Evolutionary conservation across 2,797 vertebrate genomes (phyloP).

Genomic region (Chloroceryle inda): DNA sequence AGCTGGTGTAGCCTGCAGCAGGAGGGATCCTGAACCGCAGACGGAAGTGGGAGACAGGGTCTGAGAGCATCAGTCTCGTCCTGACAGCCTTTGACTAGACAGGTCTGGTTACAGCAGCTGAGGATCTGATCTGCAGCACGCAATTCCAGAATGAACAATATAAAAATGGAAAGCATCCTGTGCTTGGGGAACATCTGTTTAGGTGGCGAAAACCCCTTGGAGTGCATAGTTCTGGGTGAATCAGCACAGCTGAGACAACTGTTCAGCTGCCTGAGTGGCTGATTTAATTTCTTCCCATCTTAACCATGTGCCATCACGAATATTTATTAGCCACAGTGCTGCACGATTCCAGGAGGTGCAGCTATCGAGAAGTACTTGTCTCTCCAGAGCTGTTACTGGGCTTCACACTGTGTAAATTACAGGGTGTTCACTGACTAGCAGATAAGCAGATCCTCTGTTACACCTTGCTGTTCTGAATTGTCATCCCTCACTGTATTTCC

Average conservation of each 20-base stretch:
- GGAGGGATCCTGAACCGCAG: neutral
- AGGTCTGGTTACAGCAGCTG: slow-evolving; percentile 57
- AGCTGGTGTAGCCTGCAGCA: neutral
- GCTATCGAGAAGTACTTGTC: slow-evolving; percentile 25
- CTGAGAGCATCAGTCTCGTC: neutral
- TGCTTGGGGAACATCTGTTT: slow-evolving; percentile 46
- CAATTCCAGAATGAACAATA: slow-evolving; percentile 11
- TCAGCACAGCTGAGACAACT: slow-evolving; percentile 17
- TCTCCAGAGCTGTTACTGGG: neutral
- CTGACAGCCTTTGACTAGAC: slow-evolving; percentile 60
- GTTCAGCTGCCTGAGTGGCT: neutral
- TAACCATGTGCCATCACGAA: neutral
- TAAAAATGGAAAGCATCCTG: slow-evolving; percentile 63
- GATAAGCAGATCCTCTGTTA: neutral
- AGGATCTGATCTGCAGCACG: slow-evolving; percentile 36
- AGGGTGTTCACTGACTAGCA: neutral
- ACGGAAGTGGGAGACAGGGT: neutral
- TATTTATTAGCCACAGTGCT: neutral
- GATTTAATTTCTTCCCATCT: neutral
- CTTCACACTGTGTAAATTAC: slow-evolving; percentile 22
- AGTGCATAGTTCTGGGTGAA: slow-evolving; percentile 56
- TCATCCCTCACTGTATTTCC: neutral
- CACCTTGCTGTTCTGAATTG: neutral
- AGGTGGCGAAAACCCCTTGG: slow-evolving; percentile 36
- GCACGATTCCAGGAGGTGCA: neutral